Base-by-base conservation (phyloP, 2,113 vertebrate genomes). In the Seriola quinqueradiata region DNA sequence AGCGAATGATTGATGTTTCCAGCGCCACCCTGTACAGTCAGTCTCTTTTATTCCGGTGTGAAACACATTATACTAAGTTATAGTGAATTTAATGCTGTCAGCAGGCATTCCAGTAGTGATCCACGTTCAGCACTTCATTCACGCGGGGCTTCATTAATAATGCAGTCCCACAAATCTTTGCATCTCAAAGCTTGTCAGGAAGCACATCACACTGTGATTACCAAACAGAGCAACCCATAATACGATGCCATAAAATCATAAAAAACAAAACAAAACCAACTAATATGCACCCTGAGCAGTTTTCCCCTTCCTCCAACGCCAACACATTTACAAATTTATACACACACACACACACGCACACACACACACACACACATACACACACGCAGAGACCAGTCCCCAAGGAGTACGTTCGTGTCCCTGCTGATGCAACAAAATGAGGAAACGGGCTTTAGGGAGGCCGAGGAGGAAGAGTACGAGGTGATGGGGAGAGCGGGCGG, bases 401-500 rank as follows among this genome's bases (percentile, higher is more conserved):
- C 70, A 21, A 28, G 42, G 82, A 75, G 86, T 10, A 12, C 0
- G 14, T 6, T 19, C 40, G 36, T 23, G 88, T 90, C 87, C 76
- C 89, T 90, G 91, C 91, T 93, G 90, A 93, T 81, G 82, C 92
- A 75, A 88, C 90, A 89, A 70, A 92, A 89, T 21, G 54, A 75
- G 83, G 68, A 64, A 72, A 40, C 14, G 0, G 63, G 61, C 64
- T 1, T 11, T 25, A 40, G 66, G 57, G 19, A 78, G 40, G 70
- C 44, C 69, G 84, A 74, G 73, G 21, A 78, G 34, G 73, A 52
- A 72, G 84, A 74, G 73, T 21, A 42, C 0, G 57, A 88, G 65
- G 82, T 60, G 82, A 77, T 69, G 66, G 70, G 60, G 48, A 58
- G 85, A 76, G 66, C 10, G 2, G 52, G 69, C 11, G 8, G 76